Evolutionary conservation across 2,888 invertebrate species (phyloP).

Genomic region (Parnassius orleans): DNA sequence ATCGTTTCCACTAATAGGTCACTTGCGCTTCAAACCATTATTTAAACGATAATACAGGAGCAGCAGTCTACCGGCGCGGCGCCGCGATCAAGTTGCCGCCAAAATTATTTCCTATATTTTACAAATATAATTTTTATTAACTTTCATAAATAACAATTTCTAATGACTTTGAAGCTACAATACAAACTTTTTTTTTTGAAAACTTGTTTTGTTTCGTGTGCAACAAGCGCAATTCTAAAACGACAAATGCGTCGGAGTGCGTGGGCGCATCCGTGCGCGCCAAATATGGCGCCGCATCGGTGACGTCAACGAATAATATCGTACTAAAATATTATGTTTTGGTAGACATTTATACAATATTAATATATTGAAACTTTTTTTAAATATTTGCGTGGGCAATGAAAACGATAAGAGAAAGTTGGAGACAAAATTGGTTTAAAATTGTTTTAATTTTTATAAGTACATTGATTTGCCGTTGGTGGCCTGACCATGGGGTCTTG

Average conservation of each 20-base stretch:
- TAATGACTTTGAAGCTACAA: background rate
- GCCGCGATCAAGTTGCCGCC: too few relatives aligned
- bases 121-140: too few relatives aligned
- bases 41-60: too few relatives aligned
- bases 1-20: too few relatives aligned
- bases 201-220: slow-evolving; percentile 15
- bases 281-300: slow-evolving; percentile 14
- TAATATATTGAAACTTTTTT: slow-evolving; percentile 9
- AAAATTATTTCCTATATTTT: too few relatives aligned
- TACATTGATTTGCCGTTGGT: too few relatives aligned
- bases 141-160: too few relatives aligned
- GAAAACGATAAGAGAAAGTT: slow-evolving; percentile 9
- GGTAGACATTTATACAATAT: slow-evolving; percentile 12
- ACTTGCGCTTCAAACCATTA: too few relatives aligned
- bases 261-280: slow-evolving; percentile 20
- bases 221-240: slow-evolving; percentile 7
- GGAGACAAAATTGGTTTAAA: too few relatives aligned
- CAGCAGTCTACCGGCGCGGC: too few relatives aligned
- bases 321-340: slow-evolving; percentile 13
- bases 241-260: slow-evolving; percentile 16
- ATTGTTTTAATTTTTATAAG: too few relatives aligned
- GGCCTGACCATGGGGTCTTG: too few relatives aligned
- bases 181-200: slow-evolving; percentile 12
- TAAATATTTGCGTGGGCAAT: slow-evolving; percentile 11
- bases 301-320: slow-evolving; percentile 8